A percentile compares a stretch with the other conserved stretches of the same genome.
Conservation (phyloP, 2,113 vertebrate genomes). For the Ammospiza nelsoni region DNA sequence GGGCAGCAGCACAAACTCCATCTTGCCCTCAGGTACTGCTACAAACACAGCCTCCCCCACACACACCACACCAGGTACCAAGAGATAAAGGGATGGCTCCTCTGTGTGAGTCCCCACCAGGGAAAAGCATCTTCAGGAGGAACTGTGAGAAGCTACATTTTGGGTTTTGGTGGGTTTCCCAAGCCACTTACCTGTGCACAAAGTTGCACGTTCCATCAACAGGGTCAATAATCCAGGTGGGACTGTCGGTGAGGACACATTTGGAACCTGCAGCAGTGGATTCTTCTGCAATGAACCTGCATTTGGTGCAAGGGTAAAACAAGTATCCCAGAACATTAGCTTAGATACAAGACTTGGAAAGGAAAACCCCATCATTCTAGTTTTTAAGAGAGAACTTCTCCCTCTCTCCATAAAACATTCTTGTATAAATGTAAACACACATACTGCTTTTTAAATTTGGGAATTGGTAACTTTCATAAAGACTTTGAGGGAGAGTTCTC, state of each 20-base stretch:
- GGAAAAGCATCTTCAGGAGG: neutral
- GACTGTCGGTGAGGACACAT: slow-evolving; percentile 81
- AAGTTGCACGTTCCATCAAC: slow-evolving; percentile 92
- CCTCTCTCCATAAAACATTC: neutral
- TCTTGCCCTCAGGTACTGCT: neutral
- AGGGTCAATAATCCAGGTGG: slow-evolving; percentile 90
- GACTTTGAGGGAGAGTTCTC: neutral
- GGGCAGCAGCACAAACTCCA: neutral
- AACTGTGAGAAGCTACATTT: neutral
- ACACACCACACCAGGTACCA: accelerated
- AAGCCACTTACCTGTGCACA: slow-evolving; percentile 81
- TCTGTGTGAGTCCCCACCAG: neutral
- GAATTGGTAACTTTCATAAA: neutral
- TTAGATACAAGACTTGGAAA: neutral
- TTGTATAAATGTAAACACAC: neutral
- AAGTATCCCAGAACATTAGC: neutral
- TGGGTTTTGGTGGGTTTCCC: neutral
- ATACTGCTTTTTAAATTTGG: neutral
- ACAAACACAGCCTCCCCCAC: neutral
- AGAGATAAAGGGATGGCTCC: neutral
- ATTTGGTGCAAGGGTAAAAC: neutral
- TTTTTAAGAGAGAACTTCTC: neutral
- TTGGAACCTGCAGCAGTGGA: slow-evolving; percentile 85
- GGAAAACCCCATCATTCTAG: neutral
- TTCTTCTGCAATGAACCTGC: slow-evolving; percentile 90